Conservation (phyloP, 64 coral and sea anemone species). For the Montipora foliosa region DNA sequence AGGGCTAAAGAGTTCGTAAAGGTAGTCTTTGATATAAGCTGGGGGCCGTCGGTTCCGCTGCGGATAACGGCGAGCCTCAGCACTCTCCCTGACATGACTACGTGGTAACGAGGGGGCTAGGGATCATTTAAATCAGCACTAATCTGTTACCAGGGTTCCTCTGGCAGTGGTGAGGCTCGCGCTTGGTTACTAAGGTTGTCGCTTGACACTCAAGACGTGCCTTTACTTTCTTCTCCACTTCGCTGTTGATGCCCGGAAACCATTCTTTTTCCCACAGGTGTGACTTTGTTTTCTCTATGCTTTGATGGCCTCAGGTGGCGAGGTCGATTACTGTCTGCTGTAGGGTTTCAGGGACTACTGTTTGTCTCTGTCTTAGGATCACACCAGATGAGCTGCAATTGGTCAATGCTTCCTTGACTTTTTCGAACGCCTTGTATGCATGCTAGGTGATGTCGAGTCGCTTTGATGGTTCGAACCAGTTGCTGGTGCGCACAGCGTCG, state of each 20-base stretch:
- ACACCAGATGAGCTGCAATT: not conserved
- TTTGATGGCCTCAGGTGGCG: constrained; percentile 6
- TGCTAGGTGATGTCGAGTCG: not conserved
- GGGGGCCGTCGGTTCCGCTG: constrained; percentile 2
- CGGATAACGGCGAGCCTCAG: not conserved
- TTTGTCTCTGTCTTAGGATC: not conserved
- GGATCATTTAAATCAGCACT: constrained; percentile 67
- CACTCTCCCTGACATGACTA: constrained; percentile 31
- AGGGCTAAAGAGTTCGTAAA: constrained; percentile 52
- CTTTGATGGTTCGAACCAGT: too few species aligned
- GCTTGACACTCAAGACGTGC: not conserved
- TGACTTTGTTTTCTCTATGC: too few species aligned
- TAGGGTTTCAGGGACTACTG: constrained; percentile 18
- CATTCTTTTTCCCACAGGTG: constrained; percentile 19
- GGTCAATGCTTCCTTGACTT: constrained; percentile 1
- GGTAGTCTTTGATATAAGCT: constrained; percentile 72
- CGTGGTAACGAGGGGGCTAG: constrained; percentile 38
- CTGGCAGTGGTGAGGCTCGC: constrained; percentile 62
- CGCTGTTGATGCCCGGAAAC: constrained; percentile 53
- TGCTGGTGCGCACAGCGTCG: too few species aligned
- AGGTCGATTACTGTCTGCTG: constrained; percentile 19
- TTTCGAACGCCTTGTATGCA: not conserved
- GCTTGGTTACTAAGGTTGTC: constrained; percentile 30
- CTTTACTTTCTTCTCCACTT: constrained; percentile 67
- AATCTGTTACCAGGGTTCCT: constrained; percentile 66